Percentiles rank a stretch among this genome's conserved stretches.
Evolutionary conservation across 2,888 invertebrate species (phyloP).

Genomic region (Pachymerium ferrugineum): DNA sequence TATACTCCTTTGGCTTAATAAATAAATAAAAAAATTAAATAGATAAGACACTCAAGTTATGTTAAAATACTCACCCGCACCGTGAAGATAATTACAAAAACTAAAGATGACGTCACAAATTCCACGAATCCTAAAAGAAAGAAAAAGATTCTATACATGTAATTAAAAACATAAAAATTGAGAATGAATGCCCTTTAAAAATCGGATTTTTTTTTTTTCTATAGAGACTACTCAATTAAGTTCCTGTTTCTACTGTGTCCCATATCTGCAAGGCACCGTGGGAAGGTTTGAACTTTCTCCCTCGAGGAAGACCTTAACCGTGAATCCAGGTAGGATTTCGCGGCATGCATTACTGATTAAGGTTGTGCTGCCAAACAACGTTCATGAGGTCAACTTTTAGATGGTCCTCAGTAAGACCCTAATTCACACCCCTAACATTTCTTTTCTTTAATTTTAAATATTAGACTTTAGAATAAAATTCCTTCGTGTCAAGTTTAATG

Average conservation of each 20-base stretch:
- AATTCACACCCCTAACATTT: neutral
- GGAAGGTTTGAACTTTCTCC: neutral
- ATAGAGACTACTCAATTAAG: neutral
- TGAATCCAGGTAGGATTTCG: neutral
- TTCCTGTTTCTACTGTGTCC: neutral
- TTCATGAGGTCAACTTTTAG: neutral
- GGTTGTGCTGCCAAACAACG: no score
- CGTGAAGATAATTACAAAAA: neutral
- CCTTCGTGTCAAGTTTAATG: no score
- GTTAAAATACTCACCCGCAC: neutral
- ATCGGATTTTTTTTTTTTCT: neutral
- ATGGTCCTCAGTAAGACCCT: neutral
- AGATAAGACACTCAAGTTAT: neutral
- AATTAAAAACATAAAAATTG: neutral
- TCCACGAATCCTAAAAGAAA: neutral
- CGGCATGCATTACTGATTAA: constrained; percentile 2
- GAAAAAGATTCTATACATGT: neutral
- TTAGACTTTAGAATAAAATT: no score
- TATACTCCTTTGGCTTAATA: no score
- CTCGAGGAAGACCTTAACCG: constrained; percentile 2
- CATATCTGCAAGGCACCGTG: constrained; percentile 2
- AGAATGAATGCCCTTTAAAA: neutral
- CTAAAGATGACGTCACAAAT: neutral
- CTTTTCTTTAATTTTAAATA: no score
- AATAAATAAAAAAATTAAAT: neutral